Percentiles rank a stretch among this genome's conserved stretches.
These are phyloP conservation scores for Hemaris fuciformis DNA, from an alignment of 2,888 invertebrate genomes.

Conservation along the genomic window DNA sequence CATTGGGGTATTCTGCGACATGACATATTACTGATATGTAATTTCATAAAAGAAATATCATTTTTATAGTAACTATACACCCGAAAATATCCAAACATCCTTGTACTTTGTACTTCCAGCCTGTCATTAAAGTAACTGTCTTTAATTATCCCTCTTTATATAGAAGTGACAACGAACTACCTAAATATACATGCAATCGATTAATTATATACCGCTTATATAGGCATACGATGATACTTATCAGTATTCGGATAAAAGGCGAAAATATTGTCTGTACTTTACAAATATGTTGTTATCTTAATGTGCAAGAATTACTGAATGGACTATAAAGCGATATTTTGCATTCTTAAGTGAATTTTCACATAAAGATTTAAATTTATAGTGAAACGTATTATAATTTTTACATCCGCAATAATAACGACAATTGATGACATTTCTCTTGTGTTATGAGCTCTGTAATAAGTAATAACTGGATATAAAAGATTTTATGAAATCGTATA, in stretches of 20 bases:
- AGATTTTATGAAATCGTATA: not conserved
- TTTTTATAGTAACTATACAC: too few species aligned
- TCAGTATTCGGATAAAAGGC: not conserved
- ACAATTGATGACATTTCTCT: not conserved
- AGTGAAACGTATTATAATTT: not conserved
- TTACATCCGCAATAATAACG: slow-evolving; percentile 1
- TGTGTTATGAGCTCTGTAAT: not conserved
- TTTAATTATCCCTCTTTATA: slow-evolving; percentile 25
- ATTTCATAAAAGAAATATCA: too few species aligned
- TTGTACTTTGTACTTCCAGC: slow-evolving; percentile 29
- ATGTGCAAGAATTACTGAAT: not conserved
- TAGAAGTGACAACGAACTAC: not conserved
- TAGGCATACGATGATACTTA: not conserved
- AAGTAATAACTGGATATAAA: not conserved
- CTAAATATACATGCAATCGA: not conserved
- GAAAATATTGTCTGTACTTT: not conserved
- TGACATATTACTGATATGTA: too few species aligned
- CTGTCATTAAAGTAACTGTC: slow-evolving; percentile 36
- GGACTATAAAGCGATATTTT: not conserved
- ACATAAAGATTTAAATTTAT: slow-evolving; percentile 1
- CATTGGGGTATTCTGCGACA: too few species aligned
- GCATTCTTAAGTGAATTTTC: not conserved
- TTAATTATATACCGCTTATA: slow-evolving; percentile 1
- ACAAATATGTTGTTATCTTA: not conserved
- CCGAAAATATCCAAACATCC: slow-evolving; percentile 11